Percentiles rank a stretch among this genome's conserved stretches.
Evolutionary conservation across 2,797 vertebrate genomes (phyloP).

Genomic region (Lepilemur ruficaudatus): DNA sequence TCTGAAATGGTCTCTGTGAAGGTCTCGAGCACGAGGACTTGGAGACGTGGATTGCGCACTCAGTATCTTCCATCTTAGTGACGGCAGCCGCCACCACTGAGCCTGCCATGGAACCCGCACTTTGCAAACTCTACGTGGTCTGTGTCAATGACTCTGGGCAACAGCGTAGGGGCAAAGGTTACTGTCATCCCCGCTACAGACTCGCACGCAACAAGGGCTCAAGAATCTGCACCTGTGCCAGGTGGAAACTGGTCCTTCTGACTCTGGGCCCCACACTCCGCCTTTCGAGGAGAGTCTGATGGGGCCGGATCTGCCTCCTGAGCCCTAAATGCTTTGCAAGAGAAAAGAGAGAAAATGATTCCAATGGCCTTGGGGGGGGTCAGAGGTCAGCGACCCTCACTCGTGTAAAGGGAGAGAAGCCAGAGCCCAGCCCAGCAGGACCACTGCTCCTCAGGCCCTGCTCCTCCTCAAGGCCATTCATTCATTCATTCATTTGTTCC

Average conservation of each 20-base stretch:
- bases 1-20: neutral
- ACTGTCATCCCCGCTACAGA: neutral
- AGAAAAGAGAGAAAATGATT: neutral
- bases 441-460: too few relatives aligned
- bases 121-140: neutral
- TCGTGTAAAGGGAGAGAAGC: neutral
- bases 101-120: rapidly evolving
- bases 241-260: neutral
- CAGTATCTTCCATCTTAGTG: rapidly evolving
- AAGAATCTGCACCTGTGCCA: neutral
- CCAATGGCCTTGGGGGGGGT: too few relatives aligned
- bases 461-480: too few relatives aligned
- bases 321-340: neutral
- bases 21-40: neutral
- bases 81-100: rapidly evolving
- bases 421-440: too few relatives aligned
- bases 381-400: neutral
- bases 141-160: too few relatives aligned
- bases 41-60: rapidly evolving
- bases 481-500: neutral
- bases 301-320: neutral
- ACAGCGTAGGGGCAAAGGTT: too few relatives aligned
- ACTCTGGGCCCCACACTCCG: rapidly evolving
- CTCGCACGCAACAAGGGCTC: rapidly evolving
- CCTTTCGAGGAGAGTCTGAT: too few relatives aligned